Percentiles rank a stretch among this genome's conserved stretches.
phyloP scores from a whole-genome alignment of 1,140 invertebrate genomes.

The Diploscapter pachys region DNA sequence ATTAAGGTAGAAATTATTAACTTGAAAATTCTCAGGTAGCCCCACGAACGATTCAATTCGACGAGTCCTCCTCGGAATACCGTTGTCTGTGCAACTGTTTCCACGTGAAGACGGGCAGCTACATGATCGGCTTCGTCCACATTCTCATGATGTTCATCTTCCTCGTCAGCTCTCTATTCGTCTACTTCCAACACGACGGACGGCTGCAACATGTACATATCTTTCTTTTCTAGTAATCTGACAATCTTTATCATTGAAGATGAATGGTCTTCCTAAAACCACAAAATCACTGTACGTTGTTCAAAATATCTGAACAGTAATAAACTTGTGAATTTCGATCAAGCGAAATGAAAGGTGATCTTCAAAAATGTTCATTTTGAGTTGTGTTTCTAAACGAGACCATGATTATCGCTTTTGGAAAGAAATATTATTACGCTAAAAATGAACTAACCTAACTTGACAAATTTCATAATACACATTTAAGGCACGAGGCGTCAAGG shows the following conservation, averaged over 20 bases:
- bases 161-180: constrained; percentile 49
- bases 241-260: too few relatives aligned
- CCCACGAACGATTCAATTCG: constrained; percentile 48
- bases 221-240: too few relatives aligned
- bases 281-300: too few relatives aligned
- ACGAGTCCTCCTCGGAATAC: constrained; percentile 53
- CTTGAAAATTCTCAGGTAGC: constrained; percentile 3
- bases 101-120: constrained; percentile 53
- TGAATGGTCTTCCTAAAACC: too few relatives aligned
- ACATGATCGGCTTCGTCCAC: constrained; percentile 44
- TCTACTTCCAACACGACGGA: constrained; percentile 48
- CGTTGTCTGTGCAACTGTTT: constrained; percentile 57
- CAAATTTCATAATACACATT: neutral
- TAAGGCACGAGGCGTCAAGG: constrained; percentile 23
- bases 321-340: too few relatives aligned
- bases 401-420: too few relatives aligned
- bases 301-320: too few relatives aligned
- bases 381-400: too few relatives aligned
- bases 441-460: neutral
- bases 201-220: constrained; percentile 13
- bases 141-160: constrained; percentile 45
- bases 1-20: neutral
- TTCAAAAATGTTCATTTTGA: too few relatives aligned
- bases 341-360: too few relatives aligned
- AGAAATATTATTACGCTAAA: too few relatives aligned